Evolutionary conservation across 1,140 invertebrate species (phyloP).

Genomic region (Heliconius eleuchia): DNA sequence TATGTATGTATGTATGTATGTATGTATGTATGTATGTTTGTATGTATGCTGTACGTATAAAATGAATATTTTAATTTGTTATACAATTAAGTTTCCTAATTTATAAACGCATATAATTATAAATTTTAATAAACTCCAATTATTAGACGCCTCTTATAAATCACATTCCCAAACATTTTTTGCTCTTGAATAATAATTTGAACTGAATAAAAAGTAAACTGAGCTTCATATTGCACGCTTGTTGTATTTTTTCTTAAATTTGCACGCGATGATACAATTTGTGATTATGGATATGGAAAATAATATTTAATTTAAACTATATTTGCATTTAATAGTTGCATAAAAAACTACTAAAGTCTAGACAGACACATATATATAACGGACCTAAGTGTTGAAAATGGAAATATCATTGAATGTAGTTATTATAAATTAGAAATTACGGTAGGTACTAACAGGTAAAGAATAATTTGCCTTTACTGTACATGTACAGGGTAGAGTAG

Average conservation of each 20-base stretch:
- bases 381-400: not conserved
- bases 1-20: too few species aligned
- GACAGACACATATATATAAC: not conserved
- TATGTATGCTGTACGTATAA: not conserved
- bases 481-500: not conserved
- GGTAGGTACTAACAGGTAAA: not conserved
- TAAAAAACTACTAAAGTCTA: not conserved
- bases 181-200: conserved; percentile 7
- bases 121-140: conserved; percentile 4
- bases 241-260: conserved; percentile 3
- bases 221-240: not conserved
- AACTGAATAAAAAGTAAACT: conserved; percentile 4
- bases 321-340: too few species aligned
- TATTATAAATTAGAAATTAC: not conserved
- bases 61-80: conserved; percentile 11
- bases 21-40: too few species aligned
- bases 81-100: conserved; percentile 13
- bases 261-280: not conserved
- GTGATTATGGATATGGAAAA: not conserved
- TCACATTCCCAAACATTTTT: conserved; percentile 6
- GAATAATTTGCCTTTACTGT: not conserved
- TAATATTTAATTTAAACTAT: not conserved
- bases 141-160: conserved; percentile 3
- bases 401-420: not conserved
- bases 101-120: conserved; percentile 6